phyloP scores from a whole-genome alignment of 2,888 invertebrate genomes.

The Tineola bisselliella region DNA sequence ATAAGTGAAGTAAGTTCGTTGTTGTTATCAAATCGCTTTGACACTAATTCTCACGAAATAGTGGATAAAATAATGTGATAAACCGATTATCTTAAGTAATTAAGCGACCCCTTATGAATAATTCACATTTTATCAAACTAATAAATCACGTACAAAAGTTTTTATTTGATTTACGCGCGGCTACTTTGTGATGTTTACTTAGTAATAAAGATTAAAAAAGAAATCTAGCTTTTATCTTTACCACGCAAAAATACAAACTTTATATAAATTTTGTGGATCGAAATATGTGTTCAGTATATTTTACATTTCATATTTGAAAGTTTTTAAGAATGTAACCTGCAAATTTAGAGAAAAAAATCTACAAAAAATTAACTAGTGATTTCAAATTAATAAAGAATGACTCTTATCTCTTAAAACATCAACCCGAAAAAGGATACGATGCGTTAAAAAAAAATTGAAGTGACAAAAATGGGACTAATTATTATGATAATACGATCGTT shows the following conservation, averaged over 20 bases:
- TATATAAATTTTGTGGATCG: no score
- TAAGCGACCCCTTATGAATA: constrained; percentile 37
- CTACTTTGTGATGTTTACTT: neutral
- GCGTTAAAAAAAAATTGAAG: neutral
- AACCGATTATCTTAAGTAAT: constrained; percentile 43
- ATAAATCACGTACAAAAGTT: constrained; percentile 12
- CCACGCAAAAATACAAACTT: neutral
- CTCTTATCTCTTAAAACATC: neutral
- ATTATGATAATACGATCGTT: constrained; percentile 5
- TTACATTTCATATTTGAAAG: neutral
- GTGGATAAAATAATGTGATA: constrained; percentile 30
- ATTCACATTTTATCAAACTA: constrained; percentile 24
- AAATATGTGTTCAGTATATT: no score
- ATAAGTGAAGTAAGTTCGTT: constrained; percentile 17
- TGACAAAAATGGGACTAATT: constrained; percentile 8
- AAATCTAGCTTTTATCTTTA: constrained; percentile 1
- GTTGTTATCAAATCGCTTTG: constrained; percentile 38
- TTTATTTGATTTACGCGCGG: constrained; percentile 6
- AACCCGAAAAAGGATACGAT: neutral
- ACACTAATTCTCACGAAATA: constrained; percentile 50
- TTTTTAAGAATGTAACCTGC: neutral
- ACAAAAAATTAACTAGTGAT: neutral
- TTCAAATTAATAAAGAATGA: neutral
- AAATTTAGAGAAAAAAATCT: neutral
- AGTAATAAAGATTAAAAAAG: neutral